phyloP scores from a whole-genome alignment of 2,888 invertebrate species.

The Drosophila diplacantha region DNA sequence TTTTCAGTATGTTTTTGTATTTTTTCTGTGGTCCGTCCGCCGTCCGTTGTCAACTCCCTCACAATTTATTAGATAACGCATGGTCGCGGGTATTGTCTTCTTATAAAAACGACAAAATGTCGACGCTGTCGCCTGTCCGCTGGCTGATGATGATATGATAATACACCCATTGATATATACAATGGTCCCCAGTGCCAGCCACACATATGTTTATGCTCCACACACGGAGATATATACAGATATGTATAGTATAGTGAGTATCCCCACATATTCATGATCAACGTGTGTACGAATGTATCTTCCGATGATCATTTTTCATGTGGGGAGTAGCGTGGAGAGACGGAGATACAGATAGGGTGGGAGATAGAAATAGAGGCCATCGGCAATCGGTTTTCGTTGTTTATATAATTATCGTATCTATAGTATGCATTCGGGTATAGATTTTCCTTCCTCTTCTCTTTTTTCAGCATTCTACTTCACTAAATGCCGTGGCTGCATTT shows the following conservation, averaged over 20 bases:
- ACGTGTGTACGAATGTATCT: conserved; percentile 44
- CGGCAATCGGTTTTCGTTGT: conserved; percentile 41
- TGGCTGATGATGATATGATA: conserved; percentile 65
- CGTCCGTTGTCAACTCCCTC: conserved; percentile 55
- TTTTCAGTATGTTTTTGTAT: conserved; percentile 4
- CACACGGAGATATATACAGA: neutral
- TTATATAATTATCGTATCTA: conserved; percentile 50
- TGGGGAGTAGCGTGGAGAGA: conserved; percentile 12
- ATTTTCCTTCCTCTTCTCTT: conserved; percentile 22
- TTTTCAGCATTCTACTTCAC: conserved; percentile 37
- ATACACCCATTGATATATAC: conserved; percentile 46
- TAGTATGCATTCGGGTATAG: conserved; percentile 19
- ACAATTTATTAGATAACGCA: conserved; percentile 69
- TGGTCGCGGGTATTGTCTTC: conserved; percentile 43
- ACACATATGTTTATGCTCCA: conserved; percentile 38
- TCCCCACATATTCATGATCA: conserved; percentile 29
- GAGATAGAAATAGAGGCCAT: conserved; percentile 22
- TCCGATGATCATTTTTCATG: conserved; percentile 57
- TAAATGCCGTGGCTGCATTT: conserved; percentile 55
- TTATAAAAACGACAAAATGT: conserved; percentile 66
- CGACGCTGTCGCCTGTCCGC: conserved; percentile 63
- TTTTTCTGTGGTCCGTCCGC: conserved; percentile 15
- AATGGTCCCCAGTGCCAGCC: conserved; percentile 24
- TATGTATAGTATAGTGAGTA: conserved; percentile 2
- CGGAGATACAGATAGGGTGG: neutral